Evolutionary conservation across 2,797 vertebrate species (phyloP).

Genomic region (Hoplostethus atlanticus): DNA sequence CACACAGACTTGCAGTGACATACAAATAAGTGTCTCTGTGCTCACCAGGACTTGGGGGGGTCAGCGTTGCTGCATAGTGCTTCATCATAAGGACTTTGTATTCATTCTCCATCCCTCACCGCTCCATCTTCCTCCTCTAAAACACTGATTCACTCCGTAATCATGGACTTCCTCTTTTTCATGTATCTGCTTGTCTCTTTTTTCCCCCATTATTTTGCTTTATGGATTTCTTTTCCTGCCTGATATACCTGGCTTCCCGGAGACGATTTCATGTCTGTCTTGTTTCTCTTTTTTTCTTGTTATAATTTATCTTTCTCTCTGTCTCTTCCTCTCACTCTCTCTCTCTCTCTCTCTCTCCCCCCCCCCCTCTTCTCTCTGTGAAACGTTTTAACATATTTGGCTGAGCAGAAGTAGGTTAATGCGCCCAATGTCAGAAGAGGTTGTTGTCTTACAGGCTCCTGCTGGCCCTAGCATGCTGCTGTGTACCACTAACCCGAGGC

Average conservation of each 20-base stretch:
- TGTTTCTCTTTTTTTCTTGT: no score
- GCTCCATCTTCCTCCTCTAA: constrained; percentile 41
- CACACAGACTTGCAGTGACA: neutral
- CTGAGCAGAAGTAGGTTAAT: constrained; percentile 40
- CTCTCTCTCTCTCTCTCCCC: neutral
- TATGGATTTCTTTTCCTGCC: neutral
- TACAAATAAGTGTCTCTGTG: constrained; percentile 33
- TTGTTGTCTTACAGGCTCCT: constrained; percentile 49
- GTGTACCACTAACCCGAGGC: constrained; percentile 40
- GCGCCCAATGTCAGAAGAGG: constrained; percentile 20
- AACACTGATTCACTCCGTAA: constrained; percentile 55
- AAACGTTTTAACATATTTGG: constrained; percentile 42
- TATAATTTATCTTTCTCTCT: neutral
- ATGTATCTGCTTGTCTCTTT: constrained; percentile 35
- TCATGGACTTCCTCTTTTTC: constrained; percentile 22
- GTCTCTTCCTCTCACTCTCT: neutral
- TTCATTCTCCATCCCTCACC: constrained; percentile 39
- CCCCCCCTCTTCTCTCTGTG: neutral
- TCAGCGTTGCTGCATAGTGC: constrained; percentile 43
- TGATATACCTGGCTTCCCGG: neutral
- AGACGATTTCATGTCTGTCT: no score
- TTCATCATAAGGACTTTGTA: constrained; percentile 55
- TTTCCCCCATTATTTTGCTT: constrained; percentile 19
- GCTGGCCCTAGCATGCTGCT: constrained; percentile 45
- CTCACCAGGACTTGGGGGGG: constrained; percentile 36